These are phyloP conservation scores for Hololepta plana DNA, from an alignment of 2,888 invertebrate genomes.

Conservation along the genomic window DNA sequence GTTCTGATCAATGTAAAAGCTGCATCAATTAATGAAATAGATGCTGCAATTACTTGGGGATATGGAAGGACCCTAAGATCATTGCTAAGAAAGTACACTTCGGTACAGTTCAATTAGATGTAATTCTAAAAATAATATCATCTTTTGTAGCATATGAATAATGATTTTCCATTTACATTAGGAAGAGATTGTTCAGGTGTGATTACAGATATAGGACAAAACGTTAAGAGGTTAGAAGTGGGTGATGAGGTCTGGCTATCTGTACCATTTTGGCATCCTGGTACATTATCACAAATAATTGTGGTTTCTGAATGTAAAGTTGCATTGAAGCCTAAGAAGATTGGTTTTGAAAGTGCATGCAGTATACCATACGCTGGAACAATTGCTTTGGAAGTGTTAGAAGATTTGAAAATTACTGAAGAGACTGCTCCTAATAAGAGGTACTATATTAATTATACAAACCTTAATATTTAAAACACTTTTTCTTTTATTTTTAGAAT, in stretches of 20 bases:
- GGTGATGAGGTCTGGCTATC: conserved; percentile 44
- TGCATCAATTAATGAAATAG: conserved; percentile 37
- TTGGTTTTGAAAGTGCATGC: conserved; percentile 39
- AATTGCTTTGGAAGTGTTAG: conserved; percentile 33
- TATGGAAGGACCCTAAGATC: conserved; percentile 25
- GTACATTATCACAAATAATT: conserved; percentile 36
- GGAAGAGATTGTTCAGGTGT: conserved; percentile 45
- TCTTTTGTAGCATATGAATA: conserved; percentile 20
- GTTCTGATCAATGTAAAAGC: conserved; percentile 42
- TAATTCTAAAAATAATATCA: conserved; percentile 4
- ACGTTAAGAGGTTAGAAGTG: conserved; percentile 36
- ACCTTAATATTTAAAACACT: not conserved
- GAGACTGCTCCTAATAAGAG: conserved; percentile 32
- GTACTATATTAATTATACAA: conserved; percentile 17
- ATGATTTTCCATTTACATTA: conserved; percentile 34
- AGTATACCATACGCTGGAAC: conserved; percentile 41
- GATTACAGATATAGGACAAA: conserved; percentile 38
- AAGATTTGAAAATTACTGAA: conserved; percentile 27
- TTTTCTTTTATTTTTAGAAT: conserved; percentile 23
- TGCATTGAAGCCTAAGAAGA: conserved; percentile 33
- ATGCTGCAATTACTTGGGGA: conserved; percentile 38
- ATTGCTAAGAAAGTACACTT: conserved; percentile 17
- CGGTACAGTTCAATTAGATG: conserved; percentile 11
- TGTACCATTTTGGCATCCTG: conserved; percentile 37
- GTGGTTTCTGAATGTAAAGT: conserved; percentile 33